A percentile compares a stretch with the other conserved stretches of the same genome.
Evolutionary conservation across 2,888 invertebrate species (phyloP).

Genomic region (Cataglyphis livida): DNA sequence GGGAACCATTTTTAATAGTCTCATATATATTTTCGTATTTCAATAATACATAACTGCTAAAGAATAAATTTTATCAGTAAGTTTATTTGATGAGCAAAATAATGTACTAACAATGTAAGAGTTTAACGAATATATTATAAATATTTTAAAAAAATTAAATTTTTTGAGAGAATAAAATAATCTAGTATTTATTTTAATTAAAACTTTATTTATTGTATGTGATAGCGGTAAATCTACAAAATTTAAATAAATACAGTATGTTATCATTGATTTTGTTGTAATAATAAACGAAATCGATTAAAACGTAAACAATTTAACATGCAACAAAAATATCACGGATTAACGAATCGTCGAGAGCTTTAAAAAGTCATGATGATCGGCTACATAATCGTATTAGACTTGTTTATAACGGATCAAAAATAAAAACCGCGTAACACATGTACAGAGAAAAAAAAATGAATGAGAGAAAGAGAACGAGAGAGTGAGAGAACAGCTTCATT

Average conservation of each 20-base stretch:
- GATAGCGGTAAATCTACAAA: not conserved
- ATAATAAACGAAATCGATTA: not conserved
- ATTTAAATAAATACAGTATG: not conserved
- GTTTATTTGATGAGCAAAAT: not conserved
- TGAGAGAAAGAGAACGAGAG: not conserved
- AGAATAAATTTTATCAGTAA: constrained; percentile 1
- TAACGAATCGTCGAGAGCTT: constrained; percentile 2
- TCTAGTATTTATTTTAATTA: not conserved
- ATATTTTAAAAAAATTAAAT: not conserved
- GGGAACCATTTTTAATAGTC: not conserved
- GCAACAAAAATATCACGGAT: not conserved
- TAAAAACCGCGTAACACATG: constrained; percentile 1
- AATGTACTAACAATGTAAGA: not conserved
- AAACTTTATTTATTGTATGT: not conserved
- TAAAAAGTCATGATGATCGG: constrained; percentile 11
- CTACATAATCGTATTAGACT: constrained; percentile 24
- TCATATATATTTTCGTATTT: constrained; percentile 13
- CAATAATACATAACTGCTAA: not conserved
- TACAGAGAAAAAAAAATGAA: not conserved
- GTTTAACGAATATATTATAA: not conserved
- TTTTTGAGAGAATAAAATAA: not conserved
- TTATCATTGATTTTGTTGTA: not conserved
- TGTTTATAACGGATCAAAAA: not conserved
- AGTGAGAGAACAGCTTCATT: constrained; percentile 11
- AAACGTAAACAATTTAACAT: not conserved